A percentile compares a stretch with the other conserved stretches of the same genome.
Evolutionary conservation across 2,888 invertebrate genomes (phyloP).

Genomic region (Clistopyga incitator): DNA sequence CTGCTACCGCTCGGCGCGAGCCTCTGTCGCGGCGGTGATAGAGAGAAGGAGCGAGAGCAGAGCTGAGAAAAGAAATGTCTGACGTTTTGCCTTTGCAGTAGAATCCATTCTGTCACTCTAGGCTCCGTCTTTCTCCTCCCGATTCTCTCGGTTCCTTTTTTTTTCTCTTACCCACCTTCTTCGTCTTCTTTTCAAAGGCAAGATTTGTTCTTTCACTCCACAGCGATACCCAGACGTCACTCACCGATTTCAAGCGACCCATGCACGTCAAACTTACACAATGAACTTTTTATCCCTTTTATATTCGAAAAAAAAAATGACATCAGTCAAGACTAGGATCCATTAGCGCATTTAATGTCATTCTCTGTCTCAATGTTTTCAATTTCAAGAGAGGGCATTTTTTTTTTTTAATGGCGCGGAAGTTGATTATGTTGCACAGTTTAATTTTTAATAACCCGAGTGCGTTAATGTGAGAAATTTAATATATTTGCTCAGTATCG

Average conservation of each 20-base stretch:
- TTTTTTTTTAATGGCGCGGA: background rate
- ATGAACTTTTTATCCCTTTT: constrained; percentile 7
- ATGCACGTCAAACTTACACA: constrained; percentile 10
- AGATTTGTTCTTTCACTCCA: constrained; percentile 51
- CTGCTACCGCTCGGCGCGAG: constrained; percentile 18
- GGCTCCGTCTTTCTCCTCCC: constrained; percentile 1
- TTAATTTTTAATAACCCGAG: background rate
- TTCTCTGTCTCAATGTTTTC: background rate
- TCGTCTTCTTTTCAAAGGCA: constrained; percentile 39
- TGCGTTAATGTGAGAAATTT: constrained; percentile 8
- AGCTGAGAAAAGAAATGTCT: constrained; percentile 58
- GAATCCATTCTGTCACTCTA: constrained; percentile 53
- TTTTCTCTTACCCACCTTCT: constrained; percentile 9
- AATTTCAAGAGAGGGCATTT: background rate
- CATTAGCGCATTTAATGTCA: constrained; percentile 6
- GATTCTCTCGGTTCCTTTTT: constrained; percentile 21
- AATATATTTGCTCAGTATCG: background rate
- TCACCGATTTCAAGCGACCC: constrained; percentile 13
- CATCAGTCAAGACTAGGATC: background rate
- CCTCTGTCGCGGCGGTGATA: constrained; percentile 16
- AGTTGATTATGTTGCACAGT: background rate
- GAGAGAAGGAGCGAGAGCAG: constrained; percentile 24
- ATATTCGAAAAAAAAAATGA: background rate
- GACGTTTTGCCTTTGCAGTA: constrained; percentile 54
- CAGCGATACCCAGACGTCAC: constrained; percentile 18